phyloP scores from a whole-genome alignment of 2,888 invertebrate species.

The Melieria omissa region DNA sequence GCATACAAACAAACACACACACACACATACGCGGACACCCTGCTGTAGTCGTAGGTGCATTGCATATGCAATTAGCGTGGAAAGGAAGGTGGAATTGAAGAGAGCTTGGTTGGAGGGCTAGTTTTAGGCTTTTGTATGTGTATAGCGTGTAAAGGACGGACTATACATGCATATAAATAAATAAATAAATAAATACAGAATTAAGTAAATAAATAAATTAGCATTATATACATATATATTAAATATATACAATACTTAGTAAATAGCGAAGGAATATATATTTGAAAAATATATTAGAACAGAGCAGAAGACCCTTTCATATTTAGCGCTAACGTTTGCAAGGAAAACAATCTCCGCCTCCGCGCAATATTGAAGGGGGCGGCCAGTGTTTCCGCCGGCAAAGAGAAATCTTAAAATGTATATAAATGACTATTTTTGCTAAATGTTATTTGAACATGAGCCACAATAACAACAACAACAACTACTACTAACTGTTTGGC shows the following conservation, averaged over 20 bases:
- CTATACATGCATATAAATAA: no score
- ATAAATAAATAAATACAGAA: not conserved
- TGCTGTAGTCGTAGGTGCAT: no score
- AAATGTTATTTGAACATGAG: conserved; percentile 59
- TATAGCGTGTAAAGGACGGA: not conserved
- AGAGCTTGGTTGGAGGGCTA: no score
- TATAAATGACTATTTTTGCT: conserved; percentile 56
- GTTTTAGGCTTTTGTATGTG: not conserved
- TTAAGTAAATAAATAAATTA: not conserved
- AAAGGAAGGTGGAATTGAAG: no score
- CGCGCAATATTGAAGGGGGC: conserved; percentile 6
- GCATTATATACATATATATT: not conserved
- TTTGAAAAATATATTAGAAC: not conserved
- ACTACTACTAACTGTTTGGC: not conserved
- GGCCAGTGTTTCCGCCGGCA: not conserved
- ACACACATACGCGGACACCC: no score
- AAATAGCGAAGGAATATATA: not conserved
- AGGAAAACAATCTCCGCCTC: no score
- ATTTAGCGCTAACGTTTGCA: conserved; percentile 1
- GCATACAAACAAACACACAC: no score
- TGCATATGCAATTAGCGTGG: no score
- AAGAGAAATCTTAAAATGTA: conserved; percentile 45
- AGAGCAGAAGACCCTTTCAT: not conserved
- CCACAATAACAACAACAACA: conserved; percentile 46
- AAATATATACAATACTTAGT: not conserved